These are phyloP conservation scores for Barnardius zonarius DNA, from an alignment of 2,113 vertebrate species.

Conservation along the genomic window DNA sequence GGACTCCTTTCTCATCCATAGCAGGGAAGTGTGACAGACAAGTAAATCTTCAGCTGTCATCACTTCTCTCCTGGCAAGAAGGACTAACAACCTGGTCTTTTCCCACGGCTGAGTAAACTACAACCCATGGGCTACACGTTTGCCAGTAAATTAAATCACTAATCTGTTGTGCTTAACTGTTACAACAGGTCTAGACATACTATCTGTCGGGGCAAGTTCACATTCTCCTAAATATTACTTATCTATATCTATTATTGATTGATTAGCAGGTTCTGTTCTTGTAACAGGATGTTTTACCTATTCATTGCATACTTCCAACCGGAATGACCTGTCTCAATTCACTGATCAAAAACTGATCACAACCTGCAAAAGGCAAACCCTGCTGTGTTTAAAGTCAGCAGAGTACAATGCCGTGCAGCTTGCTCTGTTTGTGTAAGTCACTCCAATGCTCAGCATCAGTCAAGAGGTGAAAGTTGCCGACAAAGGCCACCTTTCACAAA, in stretches of 20 bases:
- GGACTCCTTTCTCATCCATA: neutral
- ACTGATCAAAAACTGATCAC: neutral
- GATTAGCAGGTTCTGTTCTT: neutral
- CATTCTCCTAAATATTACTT: neutral
- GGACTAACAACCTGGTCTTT: constrained; percentile 9
- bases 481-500: neutral
- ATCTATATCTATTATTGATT: neutral
- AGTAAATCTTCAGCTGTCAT: constrained; percentile 17
- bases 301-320: neutral
- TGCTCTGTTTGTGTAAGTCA: constrained; percentile 2
- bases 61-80: neutral
- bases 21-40: constrained; percentile 28
- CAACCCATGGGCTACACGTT: neutral
- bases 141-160: constrained; percentile 13
- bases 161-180: neutral
- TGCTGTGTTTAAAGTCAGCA: neutral
- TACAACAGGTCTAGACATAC: neutral
- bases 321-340: neutral
- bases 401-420: neutral
- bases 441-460: constrained; percentile 15
- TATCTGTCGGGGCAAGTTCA: neutral
- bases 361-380: neutral
- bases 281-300: neutral
- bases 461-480: constrained; percentile 17
- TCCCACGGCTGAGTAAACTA: constrained; percentile 1